Evolutionary conservation across 1,140 invertebrate genomes (phyloP).

Genomic region (Diabrotica virgifera): DNA sequence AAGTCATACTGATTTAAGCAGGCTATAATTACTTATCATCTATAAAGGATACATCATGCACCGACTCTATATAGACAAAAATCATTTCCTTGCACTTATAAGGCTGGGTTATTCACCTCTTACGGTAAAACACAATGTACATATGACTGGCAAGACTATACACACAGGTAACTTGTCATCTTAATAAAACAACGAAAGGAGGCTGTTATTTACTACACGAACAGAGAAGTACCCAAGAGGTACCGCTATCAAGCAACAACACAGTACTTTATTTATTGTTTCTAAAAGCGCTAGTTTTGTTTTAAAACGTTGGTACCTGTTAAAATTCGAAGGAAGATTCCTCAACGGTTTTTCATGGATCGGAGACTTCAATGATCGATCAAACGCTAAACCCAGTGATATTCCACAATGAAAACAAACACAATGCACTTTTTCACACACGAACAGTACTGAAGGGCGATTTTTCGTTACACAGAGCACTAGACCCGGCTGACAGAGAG

Average conservation of each 20-base stretch:
- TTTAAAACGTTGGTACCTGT: too few species aligned
- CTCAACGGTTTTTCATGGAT: not conserved
- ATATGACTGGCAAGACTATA: not conserved
- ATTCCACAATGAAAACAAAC: not conserved
- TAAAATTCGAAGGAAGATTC: too few species aligned
- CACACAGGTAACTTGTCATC: too few species aligned
- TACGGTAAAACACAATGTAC: slow-evolving; percentile 2
- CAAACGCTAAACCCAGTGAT: not conserved
- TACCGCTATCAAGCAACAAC: too few species aligned
- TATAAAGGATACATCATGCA: not conserved
- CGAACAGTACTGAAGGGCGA: not conserved
- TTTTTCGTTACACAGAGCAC: not conserved
- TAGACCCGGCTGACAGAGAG: not conserved
- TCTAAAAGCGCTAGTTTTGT: too few species aligned
- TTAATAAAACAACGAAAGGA: too few species aligned
- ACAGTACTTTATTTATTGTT: too few species aligned
- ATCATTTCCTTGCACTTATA: not conserved
- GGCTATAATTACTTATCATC: too few species aligned
- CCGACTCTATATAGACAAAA: not conserved
- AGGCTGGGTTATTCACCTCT: not conserved
- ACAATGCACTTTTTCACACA: not conserved
- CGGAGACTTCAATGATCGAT: not conserved
- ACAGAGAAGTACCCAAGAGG: too few species aligned
- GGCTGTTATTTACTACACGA: too few species aligned
- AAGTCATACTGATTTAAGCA: too few species aligned